These are phyloP conservation scores for Trididemnum nubilum DNA, from an alignment of 23 tunicate genomes.

Conservation along the genomic window DNA sequence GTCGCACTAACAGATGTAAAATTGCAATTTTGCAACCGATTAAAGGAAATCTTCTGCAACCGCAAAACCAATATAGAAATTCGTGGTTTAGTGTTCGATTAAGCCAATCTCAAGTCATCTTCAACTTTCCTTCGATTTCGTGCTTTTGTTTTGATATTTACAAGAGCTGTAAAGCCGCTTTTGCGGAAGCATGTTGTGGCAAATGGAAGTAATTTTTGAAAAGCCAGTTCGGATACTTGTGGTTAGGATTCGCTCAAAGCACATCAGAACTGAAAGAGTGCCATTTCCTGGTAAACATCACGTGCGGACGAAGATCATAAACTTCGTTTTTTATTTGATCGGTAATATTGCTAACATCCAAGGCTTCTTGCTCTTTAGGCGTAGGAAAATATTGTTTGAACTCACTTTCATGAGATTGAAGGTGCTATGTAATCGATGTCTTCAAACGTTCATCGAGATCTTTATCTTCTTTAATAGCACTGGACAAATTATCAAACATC, in stretches of 20 bases:
- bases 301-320: constrained; percentile 43
- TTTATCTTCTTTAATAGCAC: constrained; percentile 16
- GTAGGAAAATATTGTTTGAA: constrained; percentile 40
- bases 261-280: constrained; percentile 56
- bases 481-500: constrained; percentile 3
- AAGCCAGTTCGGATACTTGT: constrained; percentile 36
- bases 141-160: constrained; percentile 53
- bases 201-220: constrained; percentile 38
- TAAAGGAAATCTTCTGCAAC: too few relatives aligned
- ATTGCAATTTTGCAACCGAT: too few relatives aligned
- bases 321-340: constrained; percentile 42
- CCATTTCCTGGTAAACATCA: constrained; percentile 32
- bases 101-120: constrained; percentile 46
- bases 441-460: constrained; percentile 35
- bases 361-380: constrained; percentile 40
- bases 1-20: too few relatives aligned
- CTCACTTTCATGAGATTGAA: constrained; percentile 35
- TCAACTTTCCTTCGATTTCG: constrained; percentile 39
- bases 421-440: constrained; percentile 49
- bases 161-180: constrained; percentile 55
- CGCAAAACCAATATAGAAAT: constrained; percentile 36
- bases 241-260: constrained; percentile 31
- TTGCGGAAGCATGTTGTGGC: constrained; percentile 32
- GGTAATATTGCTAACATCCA: constrained; percentile 22
- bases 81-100: constrained; percentile 53